Percentiles rank a stretch among this genome's conserved stretches.
phyloP scores from a whole-genome alignment of 2,888 invertebrate genomes.

The Deilephila porcellus region DNA sequence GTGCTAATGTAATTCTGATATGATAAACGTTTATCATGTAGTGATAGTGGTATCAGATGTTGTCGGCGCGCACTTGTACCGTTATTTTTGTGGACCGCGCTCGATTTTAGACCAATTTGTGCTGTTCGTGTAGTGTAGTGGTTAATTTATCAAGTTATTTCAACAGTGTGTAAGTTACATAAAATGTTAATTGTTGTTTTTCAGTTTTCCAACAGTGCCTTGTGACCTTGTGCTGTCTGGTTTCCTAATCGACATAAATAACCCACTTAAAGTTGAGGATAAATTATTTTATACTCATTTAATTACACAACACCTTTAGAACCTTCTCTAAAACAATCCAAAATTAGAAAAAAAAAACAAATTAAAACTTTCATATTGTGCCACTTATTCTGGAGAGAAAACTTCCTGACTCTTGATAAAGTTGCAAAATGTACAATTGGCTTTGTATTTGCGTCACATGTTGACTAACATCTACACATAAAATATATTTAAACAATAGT shows the following conservation, averaged over 20 bases:
- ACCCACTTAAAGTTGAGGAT: neutral
- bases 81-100: slow-evolving; percentile 32
- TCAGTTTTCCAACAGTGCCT: slow-evolving; percentile 2
- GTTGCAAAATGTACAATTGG: neutral
- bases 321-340: neutral
- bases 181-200: neutral
- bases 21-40: slow-evolving; percentile 75
- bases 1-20: slow-evolving; percentile 66
- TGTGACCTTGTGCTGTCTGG: slow-evolving; percentile 17
- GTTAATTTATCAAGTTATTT: slow-evolving; percentile 44
- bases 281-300: neutral
- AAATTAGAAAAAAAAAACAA: neutral
- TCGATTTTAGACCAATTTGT: slow-evolving; percentile 21
- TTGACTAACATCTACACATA: neutral
- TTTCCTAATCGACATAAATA: slow-evolving; percentile 6
- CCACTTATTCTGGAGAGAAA: neutral
- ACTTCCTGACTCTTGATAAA: neutral
- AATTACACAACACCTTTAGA: neutral
- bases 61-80: slow-evolving; percentile 41
- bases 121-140: slow-evolving; percentile 40
- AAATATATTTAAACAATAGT: slow-evolving; percentile 7
- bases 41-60: slow-evolving; percentile 65
- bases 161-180: slow-evolving; percentile 40
- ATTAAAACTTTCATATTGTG: neutral
- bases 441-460: neutral